phyloP scores from a whole-genome alignment of 1,140 invertebrate species.

The Cotesia vestalis region DNA sequence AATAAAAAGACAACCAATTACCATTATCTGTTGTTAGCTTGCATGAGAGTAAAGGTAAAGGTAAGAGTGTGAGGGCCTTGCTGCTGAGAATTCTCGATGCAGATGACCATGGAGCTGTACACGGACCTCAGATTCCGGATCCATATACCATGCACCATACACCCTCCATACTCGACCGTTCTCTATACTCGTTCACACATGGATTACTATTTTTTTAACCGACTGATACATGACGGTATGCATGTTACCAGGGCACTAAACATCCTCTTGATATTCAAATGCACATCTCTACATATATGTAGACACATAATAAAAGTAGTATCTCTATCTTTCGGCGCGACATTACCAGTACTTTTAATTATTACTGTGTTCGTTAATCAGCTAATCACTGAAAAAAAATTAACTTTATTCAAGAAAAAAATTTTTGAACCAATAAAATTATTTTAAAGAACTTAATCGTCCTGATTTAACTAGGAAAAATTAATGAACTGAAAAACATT shows the following conservation, averaged over 20 bases:
- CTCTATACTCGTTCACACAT: conserved; percentile 3
- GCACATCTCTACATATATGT: neutral
- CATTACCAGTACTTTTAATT: no score
- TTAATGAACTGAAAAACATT: no score
- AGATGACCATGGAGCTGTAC: conserved; percentile 23
- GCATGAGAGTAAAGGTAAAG: no score
- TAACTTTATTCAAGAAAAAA: no score
- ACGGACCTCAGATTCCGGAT: conserved; percentile 30
- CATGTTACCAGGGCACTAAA: neutral
- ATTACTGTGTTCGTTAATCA: no score
- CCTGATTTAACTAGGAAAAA: no score
- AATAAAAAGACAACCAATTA: conserved; percentile 11
- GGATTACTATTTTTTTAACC: conserved; percentile 4
- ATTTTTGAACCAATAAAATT: no score
- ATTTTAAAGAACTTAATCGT: no score
- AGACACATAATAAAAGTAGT: no score
- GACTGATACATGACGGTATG: neutral
- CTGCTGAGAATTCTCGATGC: conserved; percentile 15
- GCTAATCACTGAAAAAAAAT: no score
- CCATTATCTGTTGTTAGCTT: conserved; percentile 18
- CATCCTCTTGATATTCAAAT: neutral
- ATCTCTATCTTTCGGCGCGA: no score
- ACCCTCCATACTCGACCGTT: no score
- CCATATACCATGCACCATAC: conserved; percentile 18
- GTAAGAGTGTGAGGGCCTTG: conserved; percentile 10